Percentiles rank a stretch among this genome's conserved stretches.
These are phyloP conservation scores for Aelia acuminata DNA, from an alignment of 2,888 invertebrate genomes.

Conservation along the genomic window DNA sequence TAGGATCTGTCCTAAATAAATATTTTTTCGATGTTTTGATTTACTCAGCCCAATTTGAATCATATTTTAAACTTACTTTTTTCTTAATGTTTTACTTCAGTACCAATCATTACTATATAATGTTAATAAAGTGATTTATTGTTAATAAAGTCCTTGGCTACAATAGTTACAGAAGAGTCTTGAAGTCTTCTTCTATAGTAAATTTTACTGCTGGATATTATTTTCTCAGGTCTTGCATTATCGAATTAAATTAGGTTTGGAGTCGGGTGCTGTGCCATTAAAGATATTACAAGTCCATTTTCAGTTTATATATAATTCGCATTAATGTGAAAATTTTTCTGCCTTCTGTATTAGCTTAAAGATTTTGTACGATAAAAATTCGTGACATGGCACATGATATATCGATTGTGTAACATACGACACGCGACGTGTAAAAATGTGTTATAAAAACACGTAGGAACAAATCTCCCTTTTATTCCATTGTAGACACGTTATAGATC, in stretches of 20 bases:
- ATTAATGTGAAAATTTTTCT: neutral
- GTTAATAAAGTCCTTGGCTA: too few relatives aligned
- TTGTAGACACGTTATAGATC: neutral
- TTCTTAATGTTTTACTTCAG: too few relatives aligned
- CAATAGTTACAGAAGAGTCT: neutral
- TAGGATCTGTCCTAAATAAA: too few relatives aligned
- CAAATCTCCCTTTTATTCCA: neutral
- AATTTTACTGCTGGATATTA: neutral
- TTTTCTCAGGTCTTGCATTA: neutral
- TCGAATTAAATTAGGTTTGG: neutral
- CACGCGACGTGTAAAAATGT: slow-evolving; percentile 14
- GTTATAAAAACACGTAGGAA: neutral
- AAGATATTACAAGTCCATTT: neutral
- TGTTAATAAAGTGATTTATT: too few relatives aligned
- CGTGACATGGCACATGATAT: neutral
- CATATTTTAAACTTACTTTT: too few relatives aligned
- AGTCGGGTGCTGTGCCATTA: neutral
- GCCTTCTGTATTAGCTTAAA: neutral
- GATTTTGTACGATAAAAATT: neutral
- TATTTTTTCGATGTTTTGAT: too few relatives aligned
- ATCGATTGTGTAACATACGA: neutral
- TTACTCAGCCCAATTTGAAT: too few relatives aligned
- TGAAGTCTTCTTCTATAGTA: neutral
- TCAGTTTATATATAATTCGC: neutral
- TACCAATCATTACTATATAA: too few relatives aligned